Conservation (phyloP, 2,113 vertebrate genomes). For the Ornithorhynchus anatinus region DNA sequence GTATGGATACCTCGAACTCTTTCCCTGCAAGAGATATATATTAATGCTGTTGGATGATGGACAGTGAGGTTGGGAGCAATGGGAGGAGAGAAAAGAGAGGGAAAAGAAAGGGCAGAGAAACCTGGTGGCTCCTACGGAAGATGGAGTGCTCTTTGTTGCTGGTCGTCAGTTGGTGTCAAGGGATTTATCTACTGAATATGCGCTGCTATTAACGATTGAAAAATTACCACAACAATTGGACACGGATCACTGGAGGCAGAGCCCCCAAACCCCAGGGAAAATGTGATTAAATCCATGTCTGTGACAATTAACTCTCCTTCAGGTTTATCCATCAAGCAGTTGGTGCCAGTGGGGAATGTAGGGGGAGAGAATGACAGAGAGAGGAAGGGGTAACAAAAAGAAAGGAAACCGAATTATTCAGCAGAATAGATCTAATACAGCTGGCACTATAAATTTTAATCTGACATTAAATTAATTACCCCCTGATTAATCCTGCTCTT, state of each 20-base stretch:
- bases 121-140: conserved; percentile 62
- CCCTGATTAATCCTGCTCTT: conserved; percentile 78
- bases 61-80: conserved; percentile 36
- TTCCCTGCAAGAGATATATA: conserved; percentile 18
- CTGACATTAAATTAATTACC: conserved; percentile 83
- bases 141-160: conserved; percentile 58
- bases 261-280: conserved; percentile 75
- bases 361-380: not conserved
- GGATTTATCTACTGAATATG: conserved; percentile 90
- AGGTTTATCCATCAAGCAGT: conserved; percentile 76
- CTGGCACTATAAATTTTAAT: conserved; percentile 87
- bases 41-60: conserved; percentile 54
- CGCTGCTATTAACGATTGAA: conserved; percentile 91
- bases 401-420: conserved; percentile 59
- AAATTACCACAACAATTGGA: conserved; percentile 90
- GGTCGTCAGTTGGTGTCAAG: conserved; percentile 69
- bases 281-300: conserved; percentile 98
- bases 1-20: not conserved
- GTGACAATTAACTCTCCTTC: conserved; percentile 93
- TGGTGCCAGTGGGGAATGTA: conserved; percentile 62
- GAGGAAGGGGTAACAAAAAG: conserved; percentile 18
- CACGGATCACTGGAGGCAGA: conserved; percentile 77
- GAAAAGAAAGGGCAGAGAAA: no score
- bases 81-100: conserved; percentile 21
- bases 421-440: conserved; percentile 81